Base-by-base conservation (phyloP, 2,888 invertebrate species). In the Taenaris catops region DNA sequence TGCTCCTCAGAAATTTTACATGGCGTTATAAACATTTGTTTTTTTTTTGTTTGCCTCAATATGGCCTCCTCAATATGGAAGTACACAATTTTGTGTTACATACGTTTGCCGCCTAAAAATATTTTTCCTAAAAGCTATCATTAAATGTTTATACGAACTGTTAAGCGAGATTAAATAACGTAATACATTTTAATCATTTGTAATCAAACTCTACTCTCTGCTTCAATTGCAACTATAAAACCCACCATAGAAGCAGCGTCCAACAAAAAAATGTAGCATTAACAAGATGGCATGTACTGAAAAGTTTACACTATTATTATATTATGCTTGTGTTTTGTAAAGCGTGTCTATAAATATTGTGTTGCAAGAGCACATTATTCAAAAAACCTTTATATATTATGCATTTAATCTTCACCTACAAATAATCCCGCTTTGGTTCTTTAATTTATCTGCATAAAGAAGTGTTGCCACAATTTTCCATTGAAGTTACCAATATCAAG, bases 181-280 rank as follows among this genome's bases (percentile, higher is more conserved):
- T 19, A 3, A 31, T 19, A 28, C 8, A 9, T 26, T 26, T 8
- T 53, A 48, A 86, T 90, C 88, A 90, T 79, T 89, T 81, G 61
- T 90, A 90, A 75, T 90, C 90, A 53, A 76, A 80, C 40, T 90
- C 90, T 58, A 90, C 90, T 69, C 74, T 84, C 52, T 87, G 88
- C 84, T 89, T 90, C 61, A 90, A 81, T 60, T 83, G 76, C 75
- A 86, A 58, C 84, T 86, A 69, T 16, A 21, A 5, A 31, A 31
- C 80, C 88, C 88, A 88, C 84, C 88, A 79, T 68, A 54, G 46
- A 76, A 83, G 87, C 87, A 78, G 87, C 87, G 88, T 80, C 83
- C 83, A 75, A 81, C n/a, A n/a, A 73, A 64, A 73, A 58, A 49
- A 63, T 50, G 58, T 66, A 48, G 53, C 55, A 42, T 54, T 50